Evolutionary conservation across 92 coral and sea anemone species (phyloP).

Genomic region (Heteractis magnifica): DNA sequence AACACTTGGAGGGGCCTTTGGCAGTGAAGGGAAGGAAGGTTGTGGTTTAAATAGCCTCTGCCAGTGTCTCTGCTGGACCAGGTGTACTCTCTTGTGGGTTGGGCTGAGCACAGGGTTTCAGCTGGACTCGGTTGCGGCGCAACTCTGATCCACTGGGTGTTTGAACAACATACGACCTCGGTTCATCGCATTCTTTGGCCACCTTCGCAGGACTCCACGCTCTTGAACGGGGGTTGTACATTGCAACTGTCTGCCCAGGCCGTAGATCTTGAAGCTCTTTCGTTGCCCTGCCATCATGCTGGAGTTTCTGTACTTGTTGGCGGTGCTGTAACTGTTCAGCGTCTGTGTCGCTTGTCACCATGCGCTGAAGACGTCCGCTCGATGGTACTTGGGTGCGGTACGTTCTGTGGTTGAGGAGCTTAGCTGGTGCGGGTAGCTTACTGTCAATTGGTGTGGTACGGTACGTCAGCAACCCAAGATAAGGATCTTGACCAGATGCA

Average conservation of each 20-base stretch:
- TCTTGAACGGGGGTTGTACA: constrained; percentile 29
- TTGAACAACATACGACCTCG: constrained; percentile 35
- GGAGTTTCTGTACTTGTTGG: constrained; percentile 35
- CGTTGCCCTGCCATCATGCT: constrained; percentile 39
- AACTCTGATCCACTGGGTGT: constrained; percentile 54
- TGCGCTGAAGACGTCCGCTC: constrained; percentile 52
- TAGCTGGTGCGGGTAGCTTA: constrained; percentile 38
- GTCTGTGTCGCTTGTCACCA: constrained; percentile 29
- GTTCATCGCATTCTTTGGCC: constrained; percentile 22
- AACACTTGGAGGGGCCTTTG: too few relatives aligned
- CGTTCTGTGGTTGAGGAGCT: constrained; percentile 37
- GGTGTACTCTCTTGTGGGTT: constrained; percentile 6
- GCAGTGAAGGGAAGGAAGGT: background rate
- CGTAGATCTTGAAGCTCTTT: constrained; percentile 27
- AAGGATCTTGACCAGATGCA: constrained; percentile 53
- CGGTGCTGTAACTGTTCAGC: constrained; percentile 39
- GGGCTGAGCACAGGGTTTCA: constrained; percentile 23
- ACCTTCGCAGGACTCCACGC: constrained; percentile 38
- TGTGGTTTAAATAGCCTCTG: constrained; percentile 7
- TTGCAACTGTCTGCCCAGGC: constrained; percentile 45
- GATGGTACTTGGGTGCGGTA: constrained; percentile 50
- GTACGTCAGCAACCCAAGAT: constrained; percentile 48
- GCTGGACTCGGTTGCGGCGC: constrained; percentile 45
- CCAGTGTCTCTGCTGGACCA: constrained; percentile 4
- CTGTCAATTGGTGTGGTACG: constrained; percentile 8